These are phyloP conservation scores for Falco naumanni DNA, from an alignment of 2,797 vertebrate genomes.

Conservation along the genomic window DNA sequence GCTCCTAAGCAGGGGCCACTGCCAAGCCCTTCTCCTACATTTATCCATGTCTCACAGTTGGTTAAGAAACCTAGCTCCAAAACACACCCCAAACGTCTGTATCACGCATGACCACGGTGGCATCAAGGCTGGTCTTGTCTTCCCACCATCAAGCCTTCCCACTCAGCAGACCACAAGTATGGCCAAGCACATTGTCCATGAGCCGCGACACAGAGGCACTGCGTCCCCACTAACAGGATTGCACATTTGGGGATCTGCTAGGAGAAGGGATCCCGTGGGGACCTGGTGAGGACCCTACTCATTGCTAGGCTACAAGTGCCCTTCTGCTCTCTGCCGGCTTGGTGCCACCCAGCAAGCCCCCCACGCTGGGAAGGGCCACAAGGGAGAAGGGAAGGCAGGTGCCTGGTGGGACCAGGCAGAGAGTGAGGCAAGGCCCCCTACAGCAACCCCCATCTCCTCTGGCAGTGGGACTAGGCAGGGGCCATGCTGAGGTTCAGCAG, in stretches of 20 bases:
- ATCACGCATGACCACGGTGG: background rate
- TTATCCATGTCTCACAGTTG: background rate
- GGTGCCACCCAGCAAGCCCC: background rate
- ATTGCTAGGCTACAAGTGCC: background rate
- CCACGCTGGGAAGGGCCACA: background rate
- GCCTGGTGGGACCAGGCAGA: background rate
- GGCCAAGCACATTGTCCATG: background rate
- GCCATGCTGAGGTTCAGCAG: background rate
- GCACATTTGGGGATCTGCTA: background rate
- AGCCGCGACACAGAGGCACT: background rate
- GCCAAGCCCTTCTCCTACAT: background rate
- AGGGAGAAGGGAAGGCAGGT: background rate
- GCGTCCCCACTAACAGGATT: fast-evolving
- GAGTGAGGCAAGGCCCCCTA: background rate
- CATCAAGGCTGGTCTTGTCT: background rate
- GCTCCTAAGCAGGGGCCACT: background rate
- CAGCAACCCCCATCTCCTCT: background rate
- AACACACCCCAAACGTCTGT: background rate
- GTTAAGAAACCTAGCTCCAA: background rate
- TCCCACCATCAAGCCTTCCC: background rate
- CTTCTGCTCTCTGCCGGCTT: background rate
- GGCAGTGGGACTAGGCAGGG: background rate
- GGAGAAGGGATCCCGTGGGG: background rate
- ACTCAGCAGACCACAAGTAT: background rate
- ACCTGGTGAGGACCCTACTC: background rate